Conservation (phyloP, 2,113 vertebrate genomes). For the Felis catus region DNA sequence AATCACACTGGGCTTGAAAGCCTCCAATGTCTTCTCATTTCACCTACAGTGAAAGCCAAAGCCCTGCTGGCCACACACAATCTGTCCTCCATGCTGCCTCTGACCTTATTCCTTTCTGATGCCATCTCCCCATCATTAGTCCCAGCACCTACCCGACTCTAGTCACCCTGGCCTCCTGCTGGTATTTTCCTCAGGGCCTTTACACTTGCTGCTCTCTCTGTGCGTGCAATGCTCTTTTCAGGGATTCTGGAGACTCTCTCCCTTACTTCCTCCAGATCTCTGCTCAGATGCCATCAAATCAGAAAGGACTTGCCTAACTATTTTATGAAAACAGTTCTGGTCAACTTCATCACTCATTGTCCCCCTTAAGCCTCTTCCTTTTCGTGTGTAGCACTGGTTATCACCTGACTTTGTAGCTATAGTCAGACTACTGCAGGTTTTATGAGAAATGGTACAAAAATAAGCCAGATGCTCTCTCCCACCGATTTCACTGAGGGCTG, state of each 20-base stretch:
- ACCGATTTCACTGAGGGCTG: neutral
- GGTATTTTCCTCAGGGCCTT: neutral
- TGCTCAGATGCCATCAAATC: neutral
- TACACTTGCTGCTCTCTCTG: neutral
- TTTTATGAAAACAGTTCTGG: too few species aligned
- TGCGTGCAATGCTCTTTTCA: neutral
- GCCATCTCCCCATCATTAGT: neutral
- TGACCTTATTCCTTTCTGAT: neutral
- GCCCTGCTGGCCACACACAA: neutral
- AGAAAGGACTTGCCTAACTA: neutral
- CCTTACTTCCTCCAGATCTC: neutral
- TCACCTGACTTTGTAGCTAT: neutral
- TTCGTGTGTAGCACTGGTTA: neutral
- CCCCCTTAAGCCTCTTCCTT: neutral
- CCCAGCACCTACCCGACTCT: neutral
- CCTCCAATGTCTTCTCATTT: neutral
- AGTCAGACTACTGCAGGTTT: neutral
- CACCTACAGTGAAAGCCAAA: neutral
- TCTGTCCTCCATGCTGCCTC: accelerated
- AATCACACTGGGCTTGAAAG: neutral
- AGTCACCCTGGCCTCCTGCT: neutral
- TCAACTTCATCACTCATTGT: accelerated
- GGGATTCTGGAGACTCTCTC: neutral
- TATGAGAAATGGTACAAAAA: neutral
- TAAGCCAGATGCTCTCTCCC: neutral